Conservation (phyloP, 2,888 invertebrate species). For the Pachycephus smyrnensis region DNA sequence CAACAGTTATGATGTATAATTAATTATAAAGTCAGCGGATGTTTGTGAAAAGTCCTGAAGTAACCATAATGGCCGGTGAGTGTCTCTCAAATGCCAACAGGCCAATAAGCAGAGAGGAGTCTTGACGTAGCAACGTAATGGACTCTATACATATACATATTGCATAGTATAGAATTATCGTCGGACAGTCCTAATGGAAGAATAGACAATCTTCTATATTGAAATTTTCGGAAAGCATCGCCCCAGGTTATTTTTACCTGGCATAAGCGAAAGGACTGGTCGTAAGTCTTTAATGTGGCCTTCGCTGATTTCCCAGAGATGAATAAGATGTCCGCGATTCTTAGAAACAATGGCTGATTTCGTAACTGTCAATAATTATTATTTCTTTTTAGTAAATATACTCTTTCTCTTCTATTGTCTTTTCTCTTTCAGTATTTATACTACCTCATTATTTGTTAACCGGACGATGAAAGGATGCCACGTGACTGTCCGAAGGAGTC, state of each 20-base stretch:
- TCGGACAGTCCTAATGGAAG: neutral
- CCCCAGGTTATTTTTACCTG: neutral
- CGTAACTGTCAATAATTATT: neutral
- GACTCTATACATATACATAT: neutral
- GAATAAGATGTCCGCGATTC: neutral
- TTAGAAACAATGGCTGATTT: neutral
- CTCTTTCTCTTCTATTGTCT: neutral
- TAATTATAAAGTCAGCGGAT: neutral
- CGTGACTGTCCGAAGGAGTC: neutral
- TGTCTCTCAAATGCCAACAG: conserved; percentile 46
- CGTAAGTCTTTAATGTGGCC: neutral
- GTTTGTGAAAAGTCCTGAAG: neutral
- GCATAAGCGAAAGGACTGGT: neutral
- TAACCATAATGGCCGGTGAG: conserved; percentile 1
- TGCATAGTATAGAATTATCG: neutral
- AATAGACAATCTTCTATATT: neutral
- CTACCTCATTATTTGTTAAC: neutral
- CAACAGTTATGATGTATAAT: neutral
- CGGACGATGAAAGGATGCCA: neutral
- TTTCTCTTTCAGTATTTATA: neutral
- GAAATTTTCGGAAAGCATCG: neutral
- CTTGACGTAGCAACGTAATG: neutral
- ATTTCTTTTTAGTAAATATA: neutral
- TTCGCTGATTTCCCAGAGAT: neutral
- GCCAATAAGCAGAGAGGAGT: conserved; percentile 21